Conservation (phyloP, 2,113 vertebrate genomes). For the Platichthys flesus region DNA sequence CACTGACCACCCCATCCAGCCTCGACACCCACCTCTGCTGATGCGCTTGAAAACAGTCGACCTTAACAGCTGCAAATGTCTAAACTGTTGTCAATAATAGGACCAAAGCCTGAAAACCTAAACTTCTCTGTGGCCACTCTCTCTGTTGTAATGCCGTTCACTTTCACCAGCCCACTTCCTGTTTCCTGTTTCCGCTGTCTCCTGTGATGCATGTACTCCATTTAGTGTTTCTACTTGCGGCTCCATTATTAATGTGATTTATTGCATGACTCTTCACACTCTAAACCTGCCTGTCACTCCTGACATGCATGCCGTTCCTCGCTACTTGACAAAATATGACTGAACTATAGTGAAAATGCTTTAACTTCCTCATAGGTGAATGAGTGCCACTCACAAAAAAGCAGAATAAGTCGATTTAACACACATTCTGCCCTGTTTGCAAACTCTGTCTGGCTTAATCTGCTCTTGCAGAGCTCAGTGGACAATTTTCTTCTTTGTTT, state of each 20-base stretch:
- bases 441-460: background rate
- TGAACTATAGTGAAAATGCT: background rate
- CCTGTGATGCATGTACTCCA: conserved; percentile 5
- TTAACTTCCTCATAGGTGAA: background rate
- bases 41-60: background rate
- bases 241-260: background rate
- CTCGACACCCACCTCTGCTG: conserved; percentile 25
- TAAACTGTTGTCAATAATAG: background rate
- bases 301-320: background rate
- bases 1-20: conserved; percentile 30
- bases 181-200: background rate
- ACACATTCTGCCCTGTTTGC: background rate
- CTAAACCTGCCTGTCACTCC: background rate
- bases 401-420: background rate
- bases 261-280: background rate
- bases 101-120: background rate
- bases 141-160: background rate
- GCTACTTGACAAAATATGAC: background rate
- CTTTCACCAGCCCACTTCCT: background rate
- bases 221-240: background rate
- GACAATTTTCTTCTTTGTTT: background rate
- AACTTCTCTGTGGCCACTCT: background rate
- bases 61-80: background rate
- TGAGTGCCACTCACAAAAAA: background rate
- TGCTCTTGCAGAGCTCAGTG: too few species aligned